Evolutionary conservation across 2,113 vertebrate species (phyloP), one percentile per base, ranked within the genome.

Genomic region (Melanotaenia duboulayi): DNA sequence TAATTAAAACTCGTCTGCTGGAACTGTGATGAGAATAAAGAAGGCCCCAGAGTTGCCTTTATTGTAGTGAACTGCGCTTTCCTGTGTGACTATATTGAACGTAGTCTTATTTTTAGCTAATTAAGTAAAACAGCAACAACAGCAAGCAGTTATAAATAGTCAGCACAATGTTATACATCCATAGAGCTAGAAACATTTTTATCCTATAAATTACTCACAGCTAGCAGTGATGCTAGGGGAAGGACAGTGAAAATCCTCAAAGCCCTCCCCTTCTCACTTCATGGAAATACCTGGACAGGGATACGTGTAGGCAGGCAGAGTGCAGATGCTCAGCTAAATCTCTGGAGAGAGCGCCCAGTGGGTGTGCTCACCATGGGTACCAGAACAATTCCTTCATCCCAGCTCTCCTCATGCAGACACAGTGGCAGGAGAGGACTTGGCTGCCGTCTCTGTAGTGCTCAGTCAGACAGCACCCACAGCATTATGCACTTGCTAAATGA

Each of bases 1-100:
- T 89, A 88, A 92, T 89, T 90, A 90, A 84, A 82, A 78, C 74
- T 59, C 4, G 35, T 72, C 78, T 76, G 76, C 73, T 81, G 76
- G 81, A 84, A 63, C 50, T 82, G 52, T 66, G 58, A 74, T 22
- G 11, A 50, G 44, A 69, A 80, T 65, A 69, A 76, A 70, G 6
- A 71, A 58, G 19, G 57, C 61, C 48, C 54, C 65, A 11, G 10
- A 55, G 65, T 40, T 51, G 59, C 58, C 69, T 65, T 75, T 44
- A 44, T 42, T 62, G 58, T 62, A 68, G 57, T 17, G 46, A 44
- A 61, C 20, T n/a, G 23, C 52, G 55, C 13, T 67, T 80, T 65
- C 28, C 50, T 39, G 17, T 64, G 61, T 23, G 67, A 70, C 54
- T 54, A 58, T 4, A 37, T 46, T 39, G 19, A 25, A 67, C 14